phyloP scores from a whole-genome alignment of 30 jellyfish, hydroid and myxozoan species.

The Mastigias papua region DNA sequence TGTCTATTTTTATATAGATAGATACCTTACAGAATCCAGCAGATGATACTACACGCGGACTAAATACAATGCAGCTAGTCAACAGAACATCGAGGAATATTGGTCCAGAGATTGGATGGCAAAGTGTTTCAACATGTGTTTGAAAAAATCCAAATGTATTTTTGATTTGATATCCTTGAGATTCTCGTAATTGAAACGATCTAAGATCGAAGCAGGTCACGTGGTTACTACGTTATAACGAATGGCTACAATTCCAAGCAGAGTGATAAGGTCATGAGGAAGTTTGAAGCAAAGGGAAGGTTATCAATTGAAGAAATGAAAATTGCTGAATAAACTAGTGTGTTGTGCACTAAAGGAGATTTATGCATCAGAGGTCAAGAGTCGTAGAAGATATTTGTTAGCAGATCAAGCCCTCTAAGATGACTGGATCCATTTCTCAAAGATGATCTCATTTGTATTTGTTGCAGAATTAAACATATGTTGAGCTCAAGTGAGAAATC shows the following conservation, averaged over 20 bases:
- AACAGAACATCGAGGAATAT: constrained; percentile 22
- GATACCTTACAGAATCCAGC: not conserved
- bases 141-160: not conserved
- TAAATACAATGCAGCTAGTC: constrained; percentile 19
- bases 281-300: not conserved
- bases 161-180: no score
- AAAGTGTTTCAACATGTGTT: constrained; percentile 24
- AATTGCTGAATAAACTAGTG: constrained; percentile 29
- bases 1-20: not conserved
- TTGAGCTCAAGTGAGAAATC: no score
- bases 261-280: constrained; percentile 9
- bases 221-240: constrained; percentile 31
- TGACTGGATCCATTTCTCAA: constrained; percentile 31
- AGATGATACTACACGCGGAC: constrained; percentile 6
- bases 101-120: constrained; percentile 55
- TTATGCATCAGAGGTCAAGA: constrained; percentile 3
- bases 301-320: not conserved
- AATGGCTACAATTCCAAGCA: constrained; percentile 27
- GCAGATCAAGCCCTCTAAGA: constrained; percentile 31
- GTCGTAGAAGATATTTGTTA: not conserved
- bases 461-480: constrained; percentile 1
- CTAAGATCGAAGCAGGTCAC: constrained; percentile 23
- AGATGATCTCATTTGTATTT: not conserved
- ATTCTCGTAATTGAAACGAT: constrained; percentile 16
- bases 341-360: constrained; percentile 20